Evolutionary conservation across 2,888 invertebrate species (phyloP), one percentile per base, ranked within the genome.

Genomic region (Leucoptera coffeella): DNA sequence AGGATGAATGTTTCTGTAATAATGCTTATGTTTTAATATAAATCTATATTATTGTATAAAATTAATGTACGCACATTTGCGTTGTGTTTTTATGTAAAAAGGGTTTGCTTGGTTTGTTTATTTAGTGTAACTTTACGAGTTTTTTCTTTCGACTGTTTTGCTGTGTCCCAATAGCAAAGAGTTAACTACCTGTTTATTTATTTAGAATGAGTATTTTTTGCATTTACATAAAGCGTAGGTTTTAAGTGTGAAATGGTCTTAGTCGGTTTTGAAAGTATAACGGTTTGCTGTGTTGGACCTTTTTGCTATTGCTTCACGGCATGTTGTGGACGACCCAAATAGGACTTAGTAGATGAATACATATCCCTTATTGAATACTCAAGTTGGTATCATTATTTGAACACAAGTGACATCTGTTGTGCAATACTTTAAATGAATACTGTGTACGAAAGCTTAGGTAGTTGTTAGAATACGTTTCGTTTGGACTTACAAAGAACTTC

Each of bases 361-460:
- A 69, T 69, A 69, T 69, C 69, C 31, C 60, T 56, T 57, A 49
- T 47, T 56, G 51, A 69, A 69, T 69, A 69, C 69, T 69, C 69
- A 69, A 51, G 47, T 47, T 50, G 45, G 54, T 49, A 59, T 58
- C 60, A 59, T 51, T 50, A 46, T 51, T 43, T 55, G 6, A n/a
- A n/a, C 43, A 54, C 46, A 52, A 41, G 43, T 55, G 55, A 61
- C 54, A 57, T 56, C 67, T 55, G 61, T 57, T 52, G 69, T 69
- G 69, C 67, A 69, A 69, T 65, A 65, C 52, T 15, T 55, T n/a
- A n/a, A n/a, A n/a, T n/a, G n/a, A n/a, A 17, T 17, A 58, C 48
- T 50, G 50, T 59, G 57, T 58, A 54, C 58, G 53, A 51, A 55
- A 54, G 60, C 59, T 65, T 65, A 67, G 61, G 53, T 67, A 65